Conservation (phyloP, 2,797 vertebrate species). For the Hybognathus amarus region DNA sequence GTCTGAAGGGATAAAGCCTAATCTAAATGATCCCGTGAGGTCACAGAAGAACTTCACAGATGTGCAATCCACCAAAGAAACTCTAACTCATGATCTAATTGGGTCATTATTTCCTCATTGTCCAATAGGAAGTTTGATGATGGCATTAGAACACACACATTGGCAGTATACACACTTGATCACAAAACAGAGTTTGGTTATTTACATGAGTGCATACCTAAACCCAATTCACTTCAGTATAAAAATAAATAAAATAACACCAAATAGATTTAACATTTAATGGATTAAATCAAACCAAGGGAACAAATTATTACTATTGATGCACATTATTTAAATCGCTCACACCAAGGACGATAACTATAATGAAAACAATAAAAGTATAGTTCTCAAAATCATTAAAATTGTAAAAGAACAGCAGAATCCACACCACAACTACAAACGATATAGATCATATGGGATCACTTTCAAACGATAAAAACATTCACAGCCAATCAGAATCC, state of each 20-base stretch:
- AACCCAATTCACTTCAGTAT: not conserved
- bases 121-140: conserved; percentile 22
- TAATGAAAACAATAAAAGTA: too few species aligned
- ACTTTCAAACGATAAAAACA: too few species aligned
- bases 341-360: too few species aligned
- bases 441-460: too few species aligned
- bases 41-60: conserved; percentile 41
- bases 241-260: not conserved
- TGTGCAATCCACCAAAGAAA: conserved; percentile 17
- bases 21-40: conserved; percentile 44
- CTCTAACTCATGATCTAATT: conserved; percentile 40
- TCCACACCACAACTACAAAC: too few species aligned
- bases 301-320: too few species aligned
- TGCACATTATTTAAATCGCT: too few species aligned
- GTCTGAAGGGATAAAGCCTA: conserved; percentile 39
- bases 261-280: too few species aligned
- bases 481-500: too few species aligned
- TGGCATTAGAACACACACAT: not conserved
- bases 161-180: not conserved
- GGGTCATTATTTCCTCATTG: conserved; percentile 32
- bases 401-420: too few species aligned
- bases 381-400: too few species aligned
- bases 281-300: too few species aligned
- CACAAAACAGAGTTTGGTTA: not conserved
- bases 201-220: conserved; percentile 7